phyloP scores from a whole-genome alignment of 1,140 invertebrate genomes.

The Elymnias hypermnestra region DNA sequence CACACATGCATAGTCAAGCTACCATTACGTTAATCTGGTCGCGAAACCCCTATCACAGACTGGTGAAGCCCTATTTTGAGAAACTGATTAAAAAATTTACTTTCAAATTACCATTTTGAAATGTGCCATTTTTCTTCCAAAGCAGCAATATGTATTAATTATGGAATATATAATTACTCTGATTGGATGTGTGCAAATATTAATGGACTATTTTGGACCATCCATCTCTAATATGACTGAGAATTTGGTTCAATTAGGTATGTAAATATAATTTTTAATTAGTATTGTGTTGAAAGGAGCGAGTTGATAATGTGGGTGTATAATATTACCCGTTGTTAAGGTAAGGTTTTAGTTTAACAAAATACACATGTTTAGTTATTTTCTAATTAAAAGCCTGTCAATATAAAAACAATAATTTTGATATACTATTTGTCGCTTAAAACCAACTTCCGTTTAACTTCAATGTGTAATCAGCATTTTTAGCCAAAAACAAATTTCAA shows the following conservation, averaged over 20 bases:
- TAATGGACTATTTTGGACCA: slow-evolving; percentile 22
- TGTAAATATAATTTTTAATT: slow-evolving; percentile 61
- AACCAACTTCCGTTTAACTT: slow-evolving; percentile 1
- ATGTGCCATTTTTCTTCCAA: too few relatives aligned
- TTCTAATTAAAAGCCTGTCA: too few relatives aligned
- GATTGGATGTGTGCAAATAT: slow-evolving; percentile 25
- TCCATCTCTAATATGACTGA: slow-evolving; percentile 66
- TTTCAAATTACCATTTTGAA: too few relatives aligned
- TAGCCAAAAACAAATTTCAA: neutral
- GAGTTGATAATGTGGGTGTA: slow-evolving; percentile 31
- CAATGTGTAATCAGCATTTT: slow-evolving; percentile 23
- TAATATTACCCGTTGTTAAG: slow-evolving; percentile 37
- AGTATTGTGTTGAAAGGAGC: slow-evolving; percentile 41
- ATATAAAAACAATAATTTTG: too few relatives aligned
- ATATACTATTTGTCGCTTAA: too few relatives aligned
- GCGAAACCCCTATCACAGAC: too few relatives aligned
- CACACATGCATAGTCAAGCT: too few relatives aligned
- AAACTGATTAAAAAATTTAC: too few relatives aligned
- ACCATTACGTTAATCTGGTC: too few relatives aligned
- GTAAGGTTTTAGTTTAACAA: slow-evolving; percentile 39
- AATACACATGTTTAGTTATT: slow-evolving; percentile 14
- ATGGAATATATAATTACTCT: slow-evolving; percentile 11
- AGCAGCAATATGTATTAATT: slow-evolving; percentile 12
- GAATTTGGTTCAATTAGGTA: slow-evolving; percentile 69
- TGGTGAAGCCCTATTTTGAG: too few relatives aligned